A percentile compares a stretch with the other conserved stretches of the same genome.
Conservation (phyloP, 1,140 invertebrate genomes). For the Hylaeus volcanicus region DNA sequence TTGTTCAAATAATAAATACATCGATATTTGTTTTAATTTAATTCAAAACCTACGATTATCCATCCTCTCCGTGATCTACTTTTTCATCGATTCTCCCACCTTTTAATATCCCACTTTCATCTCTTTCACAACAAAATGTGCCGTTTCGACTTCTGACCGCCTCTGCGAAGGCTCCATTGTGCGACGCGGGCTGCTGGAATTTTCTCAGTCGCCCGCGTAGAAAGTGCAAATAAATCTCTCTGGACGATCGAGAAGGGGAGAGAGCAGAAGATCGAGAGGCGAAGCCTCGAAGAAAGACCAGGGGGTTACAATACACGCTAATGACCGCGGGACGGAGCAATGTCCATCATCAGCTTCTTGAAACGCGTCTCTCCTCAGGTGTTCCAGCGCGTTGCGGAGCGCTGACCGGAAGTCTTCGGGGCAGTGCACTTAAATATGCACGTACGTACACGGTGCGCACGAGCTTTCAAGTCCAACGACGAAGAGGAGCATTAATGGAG, state of each 20-base stretch:
- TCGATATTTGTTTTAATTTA: too few species aligned
- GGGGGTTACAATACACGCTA: constrained; percentile 13
- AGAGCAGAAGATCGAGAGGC: not conserved
- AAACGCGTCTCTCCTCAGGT: not conserved
- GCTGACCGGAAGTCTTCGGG: constrained; percentile 52
- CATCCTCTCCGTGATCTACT: too few species aligned
- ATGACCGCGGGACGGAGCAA: constrained; percentile 8
- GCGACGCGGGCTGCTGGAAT: not conserved
- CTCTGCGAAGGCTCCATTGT: too few species aligned
- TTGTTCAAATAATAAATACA: too few species aligned
- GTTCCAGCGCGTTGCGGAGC: constrained; percentile 14
- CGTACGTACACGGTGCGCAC: not conserved
- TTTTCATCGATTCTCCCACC: too few species aligned
- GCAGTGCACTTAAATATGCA: constrained; percentile 43
- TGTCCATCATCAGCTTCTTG: constrained; percentile 31
- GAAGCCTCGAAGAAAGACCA: not conserved
- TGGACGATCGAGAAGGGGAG: not conserved
- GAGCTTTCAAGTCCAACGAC: constrained; percentile 35
- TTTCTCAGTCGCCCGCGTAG: not conserved
- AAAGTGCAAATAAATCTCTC: not conserved
- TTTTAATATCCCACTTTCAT: too few species aligned
- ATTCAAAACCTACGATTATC: too few species aligned
- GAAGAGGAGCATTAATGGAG: constrained; percentile 58
- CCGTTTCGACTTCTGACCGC: too few species aligned
- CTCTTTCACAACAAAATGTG: too few species aligned